phyloP scores from a whole-genome alignment of 2,113 vertebrate species.

The Megatriorchis doriae region DNA sequence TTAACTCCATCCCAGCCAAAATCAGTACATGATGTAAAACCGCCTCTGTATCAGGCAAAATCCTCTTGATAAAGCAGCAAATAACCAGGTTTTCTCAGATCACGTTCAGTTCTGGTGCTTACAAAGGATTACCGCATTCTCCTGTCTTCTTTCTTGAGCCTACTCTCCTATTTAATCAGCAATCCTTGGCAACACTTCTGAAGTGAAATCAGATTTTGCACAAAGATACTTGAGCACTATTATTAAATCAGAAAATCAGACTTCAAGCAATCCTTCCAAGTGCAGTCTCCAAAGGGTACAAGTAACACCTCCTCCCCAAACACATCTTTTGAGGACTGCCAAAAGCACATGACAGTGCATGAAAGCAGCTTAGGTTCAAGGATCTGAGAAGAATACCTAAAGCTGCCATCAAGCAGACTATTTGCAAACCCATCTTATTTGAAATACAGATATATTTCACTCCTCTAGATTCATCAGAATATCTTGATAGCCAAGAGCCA shows the following conservation, averaged over 20 bases:
- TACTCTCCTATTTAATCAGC: not conserved
- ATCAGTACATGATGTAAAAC: not conserved
- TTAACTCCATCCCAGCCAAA: not conserved
- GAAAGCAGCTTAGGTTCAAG: not conserved
- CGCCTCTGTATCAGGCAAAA: not conserved
- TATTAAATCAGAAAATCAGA: not conserved
- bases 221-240: not conserved
- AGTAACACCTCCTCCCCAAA: not conserved
- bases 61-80: not conserved
- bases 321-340: not conserved
- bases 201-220: not conserved
- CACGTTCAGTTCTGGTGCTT: not conserved
- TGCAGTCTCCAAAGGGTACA: not conserved
- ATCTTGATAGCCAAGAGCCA: not conserved
- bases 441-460: not conserved
- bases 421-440: not conserved
- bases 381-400: not conserved
- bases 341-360: not conserved
- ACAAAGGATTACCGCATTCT: not conserved
- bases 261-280: not conserved
- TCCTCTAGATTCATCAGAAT: not conserved
- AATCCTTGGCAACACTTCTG: not conserved
- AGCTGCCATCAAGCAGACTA: not conserved
- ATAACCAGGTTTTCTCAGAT: not conserved
- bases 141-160: not conserved